Percentiles rank a stretch among this genome's conserved stretches.
Evolutionary conservation across 2,797 vertebrate species (phyloP).

Genomic region (Gymnoscopelus microlampas): DNA sequence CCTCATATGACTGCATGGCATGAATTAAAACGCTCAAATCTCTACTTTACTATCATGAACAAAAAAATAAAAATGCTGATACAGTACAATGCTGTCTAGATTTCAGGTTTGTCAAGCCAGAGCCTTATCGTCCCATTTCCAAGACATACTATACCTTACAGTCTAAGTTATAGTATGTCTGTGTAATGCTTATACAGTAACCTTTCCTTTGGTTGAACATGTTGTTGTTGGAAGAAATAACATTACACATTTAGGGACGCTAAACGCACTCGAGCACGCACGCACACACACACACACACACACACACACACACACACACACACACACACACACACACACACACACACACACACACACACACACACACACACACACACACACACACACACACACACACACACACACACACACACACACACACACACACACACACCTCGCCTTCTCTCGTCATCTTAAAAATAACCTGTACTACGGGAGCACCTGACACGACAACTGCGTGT

Average conservation of each 20-base stretch:
- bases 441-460: conserved; percentile 75
- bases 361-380: conserved; percentile 43
- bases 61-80: not conserved
- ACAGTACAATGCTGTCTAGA: not conserved
- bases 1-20: not conserved
- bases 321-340: conserved; percentile 40
- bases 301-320: conserved; percentile 42
- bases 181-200: too few relatives aligned
- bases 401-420: conserved; percentile 46
- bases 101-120: too few relatives aligned
- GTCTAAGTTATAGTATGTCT: too few relatives aligned
- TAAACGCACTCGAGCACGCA: conserved; percentile 31
- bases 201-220: too few relatives aligned
- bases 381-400: conserved; percentile 37
- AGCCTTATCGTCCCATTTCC: too few relatives aligned
- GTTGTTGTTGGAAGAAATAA: conserved; percentile 2
- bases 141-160: too few relatives aligned
- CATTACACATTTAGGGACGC: conserved; percentile 29
- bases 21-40: conserved; percentile 1
- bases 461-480: conserved; percentile 82
- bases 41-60: too few relatives aligned
- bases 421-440: conserved; percentile 42
- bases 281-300: conserved; percentile 47
- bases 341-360: conserved; percentile 43
- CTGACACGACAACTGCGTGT: conserved; percentile 88